Evolutionary conservation across 2,888 invertebrate species (phyloP).

Genomic region (Aplocera efformata): DNA sequence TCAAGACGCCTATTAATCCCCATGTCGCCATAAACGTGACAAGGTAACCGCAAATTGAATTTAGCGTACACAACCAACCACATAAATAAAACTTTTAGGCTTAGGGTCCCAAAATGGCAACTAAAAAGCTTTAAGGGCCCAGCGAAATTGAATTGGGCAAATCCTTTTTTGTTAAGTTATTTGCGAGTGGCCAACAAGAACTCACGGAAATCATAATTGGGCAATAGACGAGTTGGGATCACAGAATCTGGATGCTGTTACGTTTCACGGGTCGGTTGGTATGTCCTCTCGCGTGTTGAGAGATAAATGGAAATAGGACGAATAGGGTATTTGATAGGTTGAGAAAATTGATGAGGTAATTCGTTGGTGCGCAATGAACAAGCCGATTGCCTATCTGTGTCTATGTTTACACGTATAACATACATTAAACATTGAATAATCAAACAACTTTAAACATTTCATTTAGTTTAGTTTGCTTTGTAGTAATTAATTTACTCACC

Average conservation of each 20-base stretch:
- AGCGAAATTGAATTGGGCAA: conserved; percentile 65
- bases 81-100: conserved; percentile 50
- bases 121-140: conserved; percentile 64
- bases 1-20: conserved; percentile 16
- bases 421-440: too few species aligned
- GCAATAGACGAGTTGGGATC: conserved; percentile 64
- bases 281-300: conserved; percentile 29
- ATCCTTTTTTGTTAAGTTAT: conserved; percentile 69
- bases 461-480: too few species aligned
- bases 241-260: conserved; percentile 40
- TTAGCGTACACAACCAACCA: conserved; percentile 27
- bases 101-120: conserved; percentile 52
- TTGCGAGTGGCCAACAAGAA: conserved; percentile 65
- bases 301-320: conserved; percentile 9
- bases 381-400: neutral
- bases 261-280: conserved; percentile 46
- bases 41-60: conserved; percentile 20
- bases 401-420: too few species aligned
- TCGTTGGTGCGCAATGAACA: neutral
- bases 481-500: too few species aligned
- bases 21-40: conserved; percentile 16
- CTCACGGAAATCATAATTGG: conserved; percentile 68
- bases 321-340: conserved; percentile 6
- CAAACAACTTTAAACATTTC: too few species aligned
- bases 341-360: conserved; percentile 2